Evolutionary conservation across 2,797 vertebrate species (phyloP), one percentile per base, ranked within the genome.

Genomic region (Dipus sagitta): DNA sequence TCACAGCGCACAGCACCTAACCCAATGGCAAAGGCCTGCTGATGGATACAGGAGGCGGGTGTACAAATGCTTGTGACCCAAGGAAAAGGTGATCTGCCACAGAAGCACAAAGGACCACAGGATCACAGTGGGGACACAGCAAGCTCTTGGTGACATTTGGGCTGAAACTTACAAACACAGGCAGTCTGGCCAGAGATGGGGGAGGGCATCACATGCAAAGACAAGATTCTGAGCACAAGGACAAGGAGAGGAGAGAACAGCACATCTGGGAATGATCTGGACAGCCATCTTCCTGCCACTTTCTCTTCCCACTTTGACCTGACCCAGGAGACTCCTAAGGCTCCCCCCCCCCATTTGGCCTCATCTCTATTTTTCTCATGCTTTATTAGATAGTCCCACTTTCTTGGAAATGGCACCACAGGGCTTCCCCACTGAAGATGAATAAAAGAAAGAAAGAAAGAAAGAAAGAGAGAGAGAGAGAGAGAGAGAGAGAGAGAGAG

Each of bases 221-320:
- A 68, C 1, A 24, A n/a, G 18, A 15, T 6, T 7, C 18, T 0
- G 42, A 86, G 17, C 79, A 12, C 12, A 30, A 70, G 38, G 3
- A 34, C 23, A 13, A 82, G 58, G 83, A 17, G 83, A 17, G 7
- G 17, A 7, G 13, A 6, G 65, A 24, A 47, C 9, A 9, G 6
- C 0, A 0, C 0, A 6, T 15, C 20, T 0, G 18, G 15, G 86
- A 68, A 20, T 0, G 38, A 28, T 18, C 28, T 1, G 1, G 58
- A 17, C 0, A 9, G 76, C 3, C 58, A 2, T 42, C 79, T 28
- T n/a, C 23, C 75, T 20, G 68, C 38, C 17, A 3, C 21, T 6
- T 8, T 11, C 83, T 24, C 65, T 11, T 47, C 58, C 54, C 2
- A 23, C 30, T 64, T 58, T n/a, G 23, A 7, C 23, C 23, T 6